Evolutionary conservation across 2,797 vertebrate species (phyloP).

Genomic region (Stomatorhinus walkeri): DNA sequence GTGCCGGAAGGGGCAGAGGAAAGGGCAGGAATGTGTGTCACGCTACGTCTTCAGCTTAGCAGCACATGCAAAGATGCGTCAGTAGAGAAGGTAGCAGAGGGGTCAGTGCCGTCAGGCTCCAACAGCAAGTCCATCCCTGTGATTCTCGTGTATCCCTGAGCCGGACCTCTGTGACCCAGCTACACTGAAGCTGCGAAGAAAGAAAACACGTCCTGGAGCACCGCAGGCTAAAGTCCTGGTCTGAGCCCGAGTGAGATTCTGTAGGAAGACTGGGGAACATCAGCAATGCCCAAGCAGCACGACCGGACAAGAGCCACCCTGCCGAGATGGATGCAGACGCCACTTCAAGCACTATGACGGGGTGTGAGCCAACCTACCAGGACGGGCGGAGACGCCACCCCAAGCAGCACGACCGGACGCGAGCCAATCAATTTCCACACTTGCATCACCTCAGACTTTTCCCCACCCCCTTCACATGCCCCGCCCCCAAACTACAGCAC

Average conservation of each 20-base stretch:
- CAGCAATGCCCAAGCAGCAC: not conserved
- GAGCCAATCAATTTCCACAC: not conserved
- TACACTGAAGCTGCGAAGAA: not conserved
- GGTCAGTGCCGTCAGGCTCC: not conserved
- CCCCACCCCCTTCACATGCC: not conserved
- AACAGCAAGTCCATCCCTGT: not conserved
- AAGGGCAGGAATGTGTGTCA: not conserved
- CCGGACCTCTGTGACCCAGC: not conserved
- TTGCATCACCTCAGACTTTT: not conserved
- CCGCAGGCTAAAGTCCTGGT: not conserved
- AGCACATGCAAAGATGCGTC: not conserved
- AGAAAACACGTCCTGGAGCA: not conserved
- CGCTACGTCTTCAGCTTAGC: not conserved
- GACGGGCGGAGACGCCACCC: not conserved
- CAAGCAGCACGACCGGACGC: not conserved
- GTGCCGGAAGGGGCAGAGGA: not conserved
- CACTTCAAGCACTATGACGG: fast-evolving
- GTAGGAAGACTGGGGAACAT: not conserved
- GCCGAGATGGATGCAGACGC: fast-evolving
- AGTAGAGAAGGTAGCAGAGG: not conserved
- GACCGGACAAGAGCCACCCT: not conserved
- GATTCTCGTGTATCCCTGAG: not conserved
- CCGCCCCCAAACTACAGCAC: not conserved
- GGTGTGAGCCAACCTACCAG: not conserved
- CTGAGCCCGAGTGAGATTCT: not conserved